Conservation (phyloP, 2,113 vertebrate genomes). For the Gnathonemus longibarbis region DNA sequence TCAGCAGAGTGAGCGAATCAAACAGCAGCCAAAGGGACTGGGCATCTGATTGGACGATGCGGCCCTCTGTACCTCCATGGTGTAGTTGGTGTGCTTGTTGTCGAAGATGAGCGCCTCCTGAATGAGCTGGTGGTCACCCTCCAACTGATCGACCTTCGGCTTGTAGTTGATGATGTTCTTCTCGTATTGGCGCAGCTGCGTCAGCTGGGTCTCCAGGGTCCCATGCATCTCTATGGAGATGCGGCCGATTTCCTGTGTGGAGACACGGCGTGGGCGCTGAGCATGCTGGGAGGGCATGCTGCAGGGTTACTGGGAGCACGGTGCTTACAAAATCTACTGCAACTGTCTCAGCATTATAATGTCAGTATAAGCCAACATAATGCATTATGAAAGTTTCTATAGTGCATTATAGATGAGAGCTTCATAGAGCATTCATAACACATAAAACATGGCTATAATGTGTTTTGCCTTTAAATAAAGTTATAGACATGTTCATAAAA, state of each 20-base stretch:
- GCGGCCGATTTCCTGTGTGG: slow-evolving; percentile 83
- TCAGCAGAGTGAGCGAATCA: neutral
- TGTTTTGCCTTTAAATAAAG: no score
- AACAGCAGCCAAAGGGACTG: neutral
- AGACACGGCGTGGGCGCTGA: neutral
- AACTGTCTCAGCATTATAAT: neutral
- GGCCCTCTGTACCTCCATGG: slow-evolving; percentile 82
- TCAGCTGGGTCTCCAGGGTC: slow-evolving; percentile 93
- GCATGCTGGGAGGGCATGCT: neutral
- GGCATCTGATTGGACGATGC: neutral
- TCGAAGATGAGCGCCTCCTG: slow-evolving; percentile 97
- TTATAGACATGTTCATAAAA: no score
- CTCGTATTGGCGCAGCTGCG: slow-evolving; percentile 88
- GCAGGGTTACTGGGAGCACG: neutral
- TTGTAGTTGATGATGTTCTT: slow-evolving; percentile 97
- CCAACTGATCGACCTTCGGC: slow-evolving; percentile 97
- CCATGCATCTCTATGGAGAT: slow-evolving; percentile 98
- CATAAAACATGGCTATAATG: no score
- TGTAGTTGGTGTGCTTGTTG: slow-evolving; percentile 99
- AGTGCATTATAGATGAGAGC: no score
- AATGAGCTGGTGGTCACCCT: slow-evolving; percentile 94
- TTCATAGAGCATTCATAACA: no score
- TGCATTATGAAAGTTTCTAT: no score
- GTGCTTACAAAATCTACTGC: neutral
- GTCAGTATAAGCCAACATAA: no score